Evolutionary conservation across 2,797 vertebrate species (phyloP).

Genomic region (Sebastes glaucus): DNA sequence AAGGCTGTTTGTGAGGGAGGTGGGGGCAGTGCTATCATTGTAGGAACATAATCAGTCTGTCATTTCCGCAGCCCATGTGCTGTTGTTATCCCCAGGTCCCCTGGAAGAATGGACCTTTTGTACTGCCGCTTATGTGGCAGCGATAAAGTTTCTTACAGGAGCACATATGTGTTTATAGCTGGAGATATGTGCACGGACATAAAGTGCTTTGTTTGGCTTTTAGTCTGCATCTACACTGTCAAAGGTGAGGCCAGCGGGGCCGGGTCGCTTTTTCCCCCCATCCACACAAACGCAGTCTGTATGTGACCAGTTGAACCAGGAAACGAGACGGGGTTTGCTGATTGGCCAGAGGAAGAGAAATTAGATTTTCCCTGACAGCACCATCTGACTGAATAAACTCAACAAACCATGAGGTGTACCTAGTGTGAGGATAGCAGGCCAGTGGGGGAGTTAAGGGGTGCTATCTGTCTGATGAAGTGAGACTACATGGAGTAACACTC

Average conservation of each 20-base stretch:
- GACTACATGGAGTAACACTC: slow-evolving; percentile 35
- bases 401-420: slow-evolving; percentile 41
- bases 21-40: slow-evolving; percentile 92
- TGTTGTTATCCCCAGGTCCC: slow-evolving; percentile 87
- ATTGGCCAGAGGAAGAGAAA: slow-evolving; percentile 63
- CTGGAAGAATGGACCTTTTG: slow-evolving; percentile 93
- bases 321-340: slow-evolving; percentile 73
- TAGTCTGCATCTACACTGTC: slow-evolving; percentile 77
- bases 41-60: slow-evolving; percentile 96
- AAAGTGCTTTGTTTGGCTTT: slow-evolving; percentile 90
- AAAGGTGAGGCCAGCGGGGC: slow-evolving; percentile 66
- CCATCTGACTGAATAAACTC: slow-evolving; percentile 53
- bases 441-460: slow-evolving; percentile 43
- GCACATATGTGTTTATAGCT: slow-evolving; percentile 82
- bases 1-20: slow-evolving; percentile 90
- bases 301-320: slow-evolving; percentile 65
- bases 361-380: slow-evolving; percentile 59
- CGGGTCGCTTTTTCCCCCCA: slow-evolving; percentile 47
- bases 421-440: slow-evolving; percentile 33
- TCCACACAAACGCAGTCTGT: slow-evolving; percentile 69
- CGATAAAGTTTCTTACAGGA: slow-evolving; percentile 93
- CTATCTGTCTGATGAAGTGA: slow-evolving; percentile 56
- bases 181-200: slow-evolving; percentile 87
- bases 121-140: slow-evolving; percentile 86
- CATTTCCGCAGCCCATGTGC: slow-evolving; percentile 93